Percentiles rank a stretch among this genome's conserved stretches.
Conservation (phyloP, 2,113 vertebrate species). For the Centrocercus urophasianus region DNA sequence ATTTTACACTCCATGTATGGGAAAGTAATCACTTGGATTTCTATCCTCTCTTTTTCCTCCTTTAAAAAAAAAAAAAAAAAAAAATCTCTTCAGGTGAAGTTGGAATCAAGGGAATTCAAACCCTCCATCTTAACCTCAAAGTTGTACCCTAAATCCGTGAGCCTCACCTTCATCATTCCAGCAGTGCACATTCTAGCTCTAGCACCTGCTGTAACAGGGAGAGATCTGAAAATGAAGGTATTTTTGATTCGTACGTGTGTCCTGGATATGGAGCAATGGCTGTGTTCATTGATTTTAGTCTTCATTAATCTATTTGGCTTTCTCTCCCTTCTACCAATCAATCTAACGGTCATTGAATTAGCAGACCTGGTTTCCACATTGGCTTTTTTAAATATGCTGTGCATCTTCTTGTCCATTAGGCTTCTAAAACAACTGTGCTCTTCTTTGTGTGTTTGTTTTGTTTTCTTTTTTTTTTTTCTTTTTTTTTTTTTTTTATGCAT, state of each 20-base stretch:
- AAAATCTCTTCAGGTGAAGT: rapidly evolving
- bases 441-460: background rate
- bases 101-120: background rate
- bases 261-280: background rate
- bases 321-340: background rate
- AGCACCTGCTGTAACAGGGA: background rate
- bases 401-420: background rate
- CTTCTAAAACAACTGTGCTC: background rate
- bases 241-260: background rate
- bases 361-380: background rate
- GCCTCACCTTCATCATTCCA: background rate
- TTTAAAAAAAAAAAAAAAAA: no score
- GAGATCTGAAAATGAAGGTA: background rate
- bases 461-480: background rate
- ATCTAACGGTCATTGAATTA: background rate
- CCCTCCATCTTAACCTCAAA: background rate
- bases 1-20: background rate
- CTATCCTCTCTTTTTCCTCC: background rate
- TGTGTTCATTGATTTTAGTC: background rate
- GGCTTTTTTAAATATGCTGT: background rate
- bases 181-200: background rate
- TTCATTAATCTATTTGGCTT: background rate
- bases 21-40: background rate
- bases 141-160: background rate
- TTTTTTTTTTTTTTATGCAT: background rate